phyloP scores from a whole-genome alignment of 1,140 invertebrate species.

The Ladona fulva region DNA sequence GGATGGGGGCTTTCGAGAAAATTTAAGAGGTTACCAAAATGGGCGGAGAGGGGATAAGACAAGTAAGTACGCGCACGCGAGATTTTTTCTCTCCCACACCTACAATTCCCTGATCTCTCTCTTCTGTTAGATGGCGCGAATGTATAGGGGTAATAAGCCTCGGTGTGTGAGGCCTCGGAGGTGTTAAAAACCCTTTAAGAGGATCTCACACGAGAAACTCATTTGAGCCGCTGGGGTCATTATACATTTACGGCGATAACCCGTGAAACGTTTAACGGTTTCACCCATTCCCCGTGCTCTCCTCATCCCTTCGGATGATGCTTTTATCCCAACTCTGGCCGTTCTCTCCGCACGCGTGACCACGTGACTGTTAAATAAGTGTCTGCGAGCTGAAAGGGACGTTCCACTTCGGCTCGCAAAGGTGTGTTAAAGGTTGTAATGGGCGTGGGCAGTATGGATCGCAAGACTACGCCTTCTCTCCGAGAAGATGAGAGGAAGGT shows the following conservation, averaged over 20 bases:
- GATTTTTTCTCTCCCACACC: too few species aligned
- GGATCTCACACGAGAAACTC: not conserved
- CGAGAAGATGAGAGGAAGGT: not conserved
- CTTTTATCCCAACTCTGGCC: not conserved
- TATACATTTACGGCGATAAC: conserved; percentile 3
- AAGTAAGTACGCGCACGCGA: too few species aligned
- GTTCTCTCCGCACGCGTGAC: not conserved
- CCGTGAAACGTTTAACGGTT: conserved; percentile 8
- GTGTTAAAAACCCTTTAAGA: conserved; percentile 5
- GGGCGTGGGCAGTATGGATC: not conserved
- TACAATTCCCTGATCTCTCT: too few species aligned
- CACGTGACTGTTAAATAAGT: conserved; percentile 1
- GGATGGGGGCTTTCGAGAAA: too few species aligned
- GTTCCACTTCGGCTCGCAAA: not conserved
- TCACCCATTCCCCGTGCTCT: not conserved
- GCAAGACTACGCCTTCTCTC: not conserved
- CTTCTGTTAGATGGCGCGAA: too few species aligned
- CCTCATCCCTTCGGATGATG: not conserved
- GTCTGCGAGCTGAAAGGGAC: not conserved
- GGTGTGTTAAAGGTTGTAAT: not conserved
- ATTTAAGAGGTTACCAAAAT: too few species aligned
- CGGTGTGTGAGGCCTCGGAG: not conserved
- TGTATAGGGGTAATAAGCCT: too few species aligned
- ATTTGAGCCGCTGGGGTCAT: not conserved
- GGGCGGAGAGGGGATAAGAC: too few species aligned